Evolutionary conservation across 2,797 vertebrate genomes (phyloP), one percentile per base, ranked within the genome.

Genomic region (Microctenopoma stevenorrisi): DNA sequence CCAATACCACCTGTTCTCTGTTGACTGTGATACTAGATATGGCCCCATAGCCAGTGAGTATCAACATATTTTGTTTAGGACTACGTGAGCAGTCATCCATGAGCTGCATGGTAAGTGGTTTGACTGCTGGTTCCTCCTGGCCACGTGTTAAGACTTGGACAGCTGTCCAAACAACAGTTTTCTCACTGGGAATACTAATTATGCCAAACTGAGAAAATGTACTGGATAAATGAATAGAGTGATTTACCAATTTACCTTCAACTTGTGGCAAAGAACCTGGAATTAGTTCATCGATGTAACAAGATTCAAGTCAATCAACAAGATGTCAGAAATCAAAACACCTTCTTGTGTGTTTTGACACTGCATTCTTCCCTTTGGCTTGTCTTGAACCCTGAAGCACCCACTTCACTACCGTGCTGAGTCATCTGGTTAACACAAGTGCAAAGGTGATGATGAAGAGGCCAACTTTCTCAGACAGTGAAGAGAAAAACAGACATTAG

Each of bases 381-480:
- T 70, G 72, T 49, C n/a, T 51, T 72, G 35, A 43, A n/a, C 11
- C 11, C 47, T 46, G 49, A 73, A 49, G 68, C 60, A 58, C 12
- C 28, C 9, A 46, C 50, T 63, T 71, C 51, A 55, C 35, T 15
- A 8, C 50, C 76, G 28, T 14, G 42, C 42, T 33, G 51, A 86
- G 63, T 89, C 86, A 88, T 53, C 8, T n/a, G 5, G n/a, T 59
- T 78, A 82, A 55, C 30, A 65, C 74, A 15, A 67, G 46, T 52
- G 38, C 60, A 55, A 72, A n/a, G 59, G 40, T 12, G 53, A 72
- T 26, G 56, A 43, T 8, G 28, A 59, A 12, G 28, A 68, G 9
- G 43, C 22, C 42, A 18, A 15, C 18, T 68, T 67, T 74, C 40
- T 63, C 69, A 78, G 79, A 28, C 16, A 15, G 14, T 15, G 5